Percentiles rank a stretch among this genome's conserved stretches.
Conservation (phyloP, 2,113 vertebrate species). For the Himantopus leucocephalus region DNA sequence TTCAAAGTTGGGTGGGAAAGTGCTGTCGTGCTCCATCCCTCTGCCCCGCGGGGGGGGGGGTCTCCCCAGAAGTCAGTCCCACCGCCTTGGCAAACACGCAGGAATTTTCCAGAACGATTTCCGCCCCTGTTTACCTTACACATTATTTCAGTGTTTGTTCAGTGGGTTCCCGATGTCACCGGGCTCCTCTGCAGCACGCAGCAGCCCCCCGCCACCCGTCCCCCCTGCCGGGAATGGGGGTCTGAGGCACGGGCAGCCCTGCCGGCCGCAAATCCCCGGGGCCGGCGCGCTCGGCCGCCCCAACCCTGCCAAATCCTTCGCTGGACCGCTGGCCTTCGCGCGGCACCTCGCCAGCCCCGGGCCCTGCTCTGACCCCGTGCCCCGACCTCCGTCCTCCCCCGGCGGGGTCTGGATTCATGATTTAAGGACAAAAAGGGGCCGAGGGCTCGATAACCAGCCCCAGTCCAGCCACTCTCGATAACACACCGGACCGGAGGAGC, state of each 20-base stretch:
- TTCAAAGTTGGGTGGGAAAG: neutral
- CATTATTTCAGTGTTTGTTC: constrained; percentile 46
- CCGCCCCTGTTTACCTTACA: constrained; percentile 58
- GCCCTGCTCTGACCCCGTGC: neutral
- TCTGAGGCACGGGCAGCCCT: neutral
- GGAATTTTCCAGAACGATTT: constrained; percentile 64
- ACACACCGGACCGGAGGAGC: neutral
- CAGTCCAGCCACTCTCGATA: accelerated
- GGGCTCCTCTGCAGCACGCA: neutral
- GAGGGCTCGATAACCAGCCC: neutral
- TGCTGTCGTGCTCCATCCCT: neutral
- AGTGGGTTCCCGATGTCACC: neutral
- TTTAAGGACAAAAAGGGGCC: neutral
- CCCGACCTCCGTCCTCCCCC: neutral
- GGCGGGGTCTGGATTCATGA: accelerated
- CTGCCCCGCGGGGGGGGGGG: neutral
- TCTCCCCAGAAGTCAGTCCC: constrained; percentile 17
- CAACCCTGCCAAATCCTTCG: neutral
- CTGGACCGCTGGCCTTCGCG: neutral
- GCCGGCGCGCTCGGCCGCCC: accelerated
- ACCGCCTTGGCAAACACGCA: neutral
- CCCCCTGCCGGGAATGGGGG: neutral
- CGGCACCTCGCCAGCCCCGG: neutral
- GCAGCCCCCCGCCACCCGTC: neutral
- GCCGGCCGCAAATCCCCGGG: neutral